These are phyloP conservation scores for Troides helena DNA, from an alignment of 2,888 invertebrate species.

Conservation along the genomic window DNA sequence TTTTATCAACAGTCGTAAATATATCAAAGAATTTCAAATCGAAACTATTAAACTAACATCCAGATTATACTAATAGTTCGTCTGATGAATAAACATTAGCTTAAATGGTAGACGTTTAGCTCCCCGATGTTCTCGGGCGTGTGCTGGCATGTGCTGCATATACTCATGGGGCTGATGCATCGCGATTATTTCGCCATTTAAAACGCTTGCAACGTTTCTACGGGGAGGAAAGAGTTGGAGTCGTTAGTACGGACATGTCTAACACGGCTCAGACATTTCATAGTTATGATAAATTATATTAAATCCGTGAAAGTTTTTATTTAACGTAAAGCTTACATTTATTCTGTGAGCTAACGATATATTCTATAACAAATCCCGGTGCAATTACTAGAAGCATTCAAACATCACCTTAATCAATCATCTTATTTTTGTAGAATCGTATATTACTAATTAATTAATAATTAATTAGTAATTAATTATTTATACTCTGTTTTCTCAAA, in stretches of 20 bases:
- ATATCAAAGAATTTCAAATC: background rate
- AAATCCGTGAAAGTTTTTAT: background rate
- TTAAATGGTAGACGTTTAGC: conserved; percentile 33
- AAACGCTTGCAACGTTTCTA: conserved; percentile 52
- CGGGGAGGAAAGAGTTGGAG: conserved; percentile 46
- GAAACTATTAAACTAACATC: background rate
- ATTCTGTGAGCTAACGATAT: too few relatives aligned
- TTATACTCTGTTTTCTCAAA: too few relatives aligned
- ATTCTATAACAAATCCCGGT: too few relatives aligned
- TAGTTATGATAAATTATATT: conserved; percentile 44
- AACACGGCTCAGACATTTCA: conserved; percentile 42
- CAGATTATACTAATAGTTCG: conserved; percentile 9
- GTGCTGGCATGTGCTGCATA: conserved; percentile 35
- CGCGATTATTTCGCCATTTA: conserved; percentile 67
- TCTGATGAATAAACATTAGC: conserved; percentile 25
- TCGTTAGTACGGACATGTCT: conserved; percentile 63
- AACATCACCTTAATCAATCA: too few relatives aligned
- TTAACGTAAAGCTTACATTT: background rate
- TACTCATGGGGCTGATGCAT: conserved; percentile 53
- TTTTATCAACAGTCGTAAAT: background rate
- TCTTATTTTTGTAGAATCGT: too few relatives aligned
- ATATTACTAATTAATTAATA: too few relatives aligned
- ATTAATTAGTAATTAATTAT: too few relatives aligned
- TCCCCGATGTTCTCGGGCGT: conserved; percentile 40
- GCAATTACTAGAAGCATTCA: too few relatives aligned